Evolutionary conservation across 2,888 invertebrate genomes (phyloP).

Genomic region (Drosophila lutescens): DNA sequence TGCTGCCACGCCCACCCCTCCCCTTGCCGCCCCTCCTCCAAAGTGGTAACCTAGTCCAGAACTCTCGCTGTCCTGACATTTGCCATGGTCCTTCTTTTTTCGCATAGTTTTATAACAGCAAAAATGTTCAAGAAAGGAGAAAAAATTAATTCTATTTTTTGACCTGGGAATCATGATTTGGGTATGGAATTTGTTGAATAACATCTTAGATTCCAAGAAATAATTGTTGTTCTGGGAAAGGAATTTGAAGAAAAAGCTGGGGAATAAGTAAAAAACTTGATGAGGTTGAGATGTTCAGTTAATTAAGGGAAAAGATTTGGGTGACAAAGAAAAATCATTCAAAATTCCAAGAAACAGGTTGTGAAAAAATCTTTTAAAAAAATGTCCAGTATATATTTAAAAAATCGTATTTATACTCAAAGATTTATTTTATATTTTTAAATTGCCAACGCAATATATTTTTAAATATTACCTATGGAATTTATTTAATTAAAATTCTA

Average conservation of each 20-base stretch:
- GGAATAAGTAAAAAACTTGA: not conserved
- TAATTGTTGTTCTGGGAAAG: not conserved
- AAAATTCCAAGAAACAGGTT: not conserved
- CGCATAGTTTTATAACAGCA: conserved; percentile 10
- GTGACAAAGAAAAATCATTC: not conserved
- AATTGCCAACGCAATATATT: no score
- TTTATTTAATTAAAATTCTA: no score
- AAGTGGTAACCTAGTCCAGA: conserved; percentile 30
- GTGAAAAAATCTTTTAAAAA: no score
- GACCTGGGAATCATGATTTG: conserved; percentile 9
- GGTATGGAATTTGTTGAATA: conserved; percentile 1
- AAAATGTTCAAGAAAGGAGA: conserved; percentile 31
- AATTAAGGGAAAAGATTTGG: not conserved
- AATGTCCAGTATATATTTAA: no score
- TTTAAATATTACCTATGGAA: no score
- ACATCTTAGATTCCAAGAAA: not conserved
- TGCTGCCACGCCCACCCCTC: conserved; percentile 56
- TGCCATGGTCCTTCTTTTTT: conserved; percentile 51
- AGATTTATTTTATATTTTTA: no score
- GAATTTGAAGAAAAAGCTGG: not conserved
- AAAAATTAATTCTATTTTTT: conserved; percentile 22
- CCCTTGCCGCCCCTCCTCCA: conserved; percentile 7
- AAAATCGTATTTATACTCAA: no score
- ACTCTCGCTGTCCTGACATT: conserved; percentile 65
- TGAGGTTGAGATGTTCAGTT: no score